Evolutionary conservation across 2,888 invertebrate species (phyloP).

Genomic region (Podabrus alpinus): DNA sequence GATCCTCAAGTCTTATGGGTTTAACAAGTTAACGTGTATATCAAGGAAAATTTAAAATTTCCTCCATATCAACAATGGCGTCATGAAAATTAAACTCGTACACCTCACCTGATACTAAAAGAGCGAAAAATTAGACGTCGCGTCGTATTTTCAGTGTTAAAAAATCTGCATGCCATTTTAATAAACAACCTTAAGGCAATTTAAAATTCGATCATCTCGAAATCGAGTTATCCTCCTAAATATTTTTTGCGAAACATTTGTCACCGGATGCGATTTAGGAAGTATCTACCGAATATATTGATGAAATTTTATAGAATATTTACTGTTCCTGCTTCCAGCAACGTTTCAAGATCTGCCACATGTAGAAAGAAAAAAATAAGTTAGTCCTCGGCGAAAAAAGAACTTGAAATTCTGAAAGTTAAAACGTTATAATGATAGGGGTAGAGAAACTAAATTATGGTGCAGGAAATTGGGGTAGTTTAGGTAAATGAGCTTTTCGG

Average conservation of each 20-base stretch:
- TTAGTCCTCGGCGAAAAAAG: conserved; percentile 1
- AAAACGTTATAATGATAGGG: conserved; percentile 18
- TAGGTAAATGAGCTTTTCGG: background rate
- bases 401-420: background rate
- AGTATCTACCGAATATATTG: conserved; percentile 20
- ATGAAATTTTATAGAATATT: conserved; percentile 26
- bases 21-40: background rate
- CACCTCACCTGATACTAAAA: background rate
- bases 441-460: conserved; percentile 7
- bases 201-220: conserved; percentile 1
- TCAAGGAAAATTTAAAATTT: background rate
- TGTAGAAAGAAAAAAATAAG: conserved; percentile 2
- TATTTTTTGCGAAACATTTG: conserved; percentile 26
- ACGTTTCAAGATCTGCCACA: background rate
- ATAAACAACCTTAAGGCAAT: background rate
- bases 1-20: background rate
- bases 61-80: background rate
- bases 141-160: background rate
- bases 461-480: background rate
- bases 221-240: background rate
- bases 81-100: background rate
- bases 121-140: background rate
- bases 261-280: conserved; percentile 36
- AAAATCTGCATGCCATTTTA: background rate
- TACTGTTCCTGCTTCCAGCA: conserved; percentile 19